These are phyloP conservation scores for Zootoca vivipara DNA, from an alignment of 2,113 vertebrate species.

Conservation along the genomic window DNA sequence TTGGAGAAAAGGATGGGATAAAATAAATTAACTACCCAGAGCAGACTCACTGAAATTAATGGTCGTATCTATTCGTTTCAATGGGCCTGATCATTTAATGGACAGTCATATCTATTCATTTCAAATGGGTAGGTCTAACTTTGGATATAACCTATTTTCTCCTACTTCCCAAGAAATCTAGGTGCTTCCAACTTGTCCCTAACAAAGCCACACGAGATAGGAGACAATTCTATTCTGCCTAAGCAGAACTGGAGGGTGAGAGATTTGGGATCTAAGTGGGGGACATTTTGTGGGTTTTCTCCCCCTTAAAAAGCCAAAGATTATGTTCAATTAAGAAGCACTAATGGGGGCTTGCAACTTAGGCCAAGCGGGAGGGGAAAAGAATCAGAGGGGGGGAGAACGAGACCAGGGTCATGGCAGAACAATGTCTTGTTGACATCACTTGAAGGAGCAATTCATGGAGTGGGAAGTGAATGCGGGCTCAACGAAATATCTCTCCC, in stretches of 20 bases:
- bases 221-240: conserved; percentile 44
- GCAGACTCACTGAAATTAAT: too few species aligned
- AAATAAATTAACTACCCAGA: too few species aligned
- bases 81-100: too few species aligned
- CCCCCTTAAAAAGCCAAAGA: conserved; percentile 63
- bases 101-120: too few species aligned
- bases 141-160: conserved; percentile 12
- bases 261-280: conserved; percentile 56
- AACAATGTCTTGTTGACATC: conserved; percentile 73
- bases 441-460: conserved; percentile 62
- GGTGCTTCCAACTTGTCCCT: conserved; percentile 69
- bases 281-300: conserved; percentile 43
- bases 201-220: conserved; percentile 66
- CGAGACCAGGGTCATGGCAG: conserved; percentile 71
- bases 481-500: neutral
- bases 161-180: conserved; percentile 56
- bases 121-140: too few species aligned
- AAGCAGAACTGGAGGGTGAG: conserved; percentile 40
- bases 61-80: too few species aligned
- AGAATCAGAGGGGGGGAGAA: conserved; percentile 66
- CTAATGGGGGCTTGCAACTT: conserved; percentile 76
- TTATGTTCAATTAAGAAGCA: conserved; percentile 80
- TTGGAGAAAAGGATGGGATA: too few species aligned
- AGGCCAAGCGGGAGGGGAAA: conserved; percentile 65
- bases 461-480: conserved; percentile 5